A percentile compares a stretch with the other conserved stretches of the same genome.
Evolutionary conservation across 1,140 invertebrate genomes (phyloP).

Genomic region (Anastrepha ludens): DNA sequence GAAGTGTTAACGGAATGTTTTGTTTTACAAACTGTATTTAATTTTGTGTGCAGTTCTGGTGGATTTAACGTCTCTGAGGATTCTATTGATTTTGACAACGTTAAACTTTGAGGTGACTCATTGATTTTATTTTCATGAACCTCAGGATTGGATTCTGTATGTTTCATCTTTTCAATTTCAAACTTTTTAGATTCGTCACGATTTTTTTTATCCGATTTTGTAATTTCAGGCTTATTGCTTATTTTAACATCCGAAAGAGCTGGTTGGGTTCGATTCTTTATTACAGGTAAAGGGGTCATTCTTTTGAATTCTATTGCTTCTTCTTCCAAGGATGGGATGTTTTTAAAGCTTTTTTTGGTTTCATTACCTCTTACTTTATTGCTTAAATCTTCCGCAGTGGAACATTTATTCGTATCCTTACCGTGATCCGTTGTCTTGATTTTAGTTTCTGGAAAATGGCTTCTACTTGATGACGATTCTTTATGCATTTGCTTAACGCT

Average conservation of each 20-base stretch:
- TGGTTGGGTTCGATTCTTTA: slow-evolving; percentile 16
- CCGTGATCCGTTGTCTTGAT: no score
- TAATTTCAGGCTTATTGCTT: no score
- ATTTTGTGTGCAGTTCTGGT: neutral
- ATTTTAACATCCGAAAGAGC: neutral
- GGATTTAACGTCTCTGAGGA: neutral
- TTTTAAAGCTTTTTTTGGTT: neutral
- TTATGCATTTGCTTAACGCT: neutral
- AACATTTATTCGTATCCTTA: neutral
- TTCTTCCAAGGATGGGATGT: slow-evolving; percentile 58
- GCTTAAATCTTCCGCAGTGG: neutral
- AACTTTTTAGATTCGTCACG: neutral
- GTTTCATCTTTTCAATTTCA: neutral
- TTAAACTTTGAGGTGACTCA: neutral
- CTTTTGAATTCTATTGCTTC: slow-evolving; percentile 55
- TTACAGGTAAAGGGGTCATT: slow-evolving; percentile 56
- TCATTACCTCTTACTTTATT: neutral
- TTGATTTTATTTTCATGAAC: neutral
- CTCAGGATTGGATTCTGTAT: neutral
- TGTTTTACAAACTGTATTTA: neutral
- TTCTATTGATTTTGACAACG: neutral
- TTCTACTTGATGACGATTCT: no score
- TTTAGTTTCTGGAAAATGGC: no score
- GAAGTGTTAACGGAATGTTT: neutral
- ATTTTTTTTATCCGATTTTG: neutral